These are phyloP conservation scores for Lepus townsendii DNA, from an alignment of 2,797 vertebrate genomes.

Conservation along the genomic window DNA sequence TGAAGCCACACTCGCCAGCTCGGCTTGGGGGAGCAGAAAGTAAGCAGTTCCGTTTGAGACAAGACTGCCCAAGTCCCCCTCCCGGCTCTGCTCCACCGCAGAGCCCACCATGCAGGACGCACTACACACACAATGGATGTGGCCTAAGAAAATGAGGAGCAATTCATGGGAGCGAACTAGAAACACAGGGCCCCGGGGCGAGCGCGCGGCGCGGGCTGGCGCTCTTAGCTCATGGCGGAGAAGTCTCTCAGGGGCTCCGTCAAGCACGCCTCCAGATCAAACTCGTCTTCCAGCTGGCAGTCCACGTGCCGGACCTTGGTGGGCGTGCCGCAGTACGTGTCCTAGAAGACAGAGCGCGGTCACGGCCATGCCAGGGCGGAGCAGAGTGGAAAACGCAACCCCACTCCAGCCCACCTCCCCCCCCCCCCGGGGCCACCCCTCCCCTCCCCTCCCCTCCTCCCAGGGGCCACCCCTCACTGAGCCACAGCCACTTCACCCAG, in stretches of 20 bases:
- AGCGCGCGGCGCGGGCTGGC: neutral
- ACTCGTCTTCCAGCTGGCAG: slow-evolving; percentile 83
- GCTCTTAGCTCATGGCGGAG: slow-evolving; percentile 83
- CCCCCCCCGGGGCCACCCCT: rapidly evolving
- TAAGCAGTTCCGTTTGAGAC: neutral
- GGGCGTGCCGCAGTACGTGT: slow-evolving; percentile 89
- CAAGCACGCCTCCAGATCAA: slow-evolving; percentile 89
- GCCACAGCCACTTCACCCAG: neutral
- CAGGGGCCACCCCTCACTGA: neutral
- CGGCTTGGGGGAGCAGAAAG: neutral
- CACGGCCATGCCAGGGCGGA: neutral
- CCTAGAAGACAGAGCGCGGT: slow-evolving; percentile 84
- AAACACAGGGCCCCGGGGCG: slow-evolving; percentile 33
- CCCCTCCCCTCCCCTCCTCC: no score
- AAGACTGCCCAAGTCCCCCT: slow-evolving; percentile 15
- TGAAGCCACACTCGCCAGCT: neutral
- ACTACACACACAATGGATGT: no score
- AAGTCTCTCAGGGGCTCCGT: slow-evolving; percentile 86
- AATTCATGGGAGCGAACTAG: neutral
- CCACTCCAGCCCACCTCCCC: neutral
- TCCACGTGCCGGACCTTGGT: slow-evolving; percentile 91
- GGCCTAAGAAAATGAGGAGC: no score
- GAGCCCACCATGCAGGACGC: slow-evolving; percentile 81
- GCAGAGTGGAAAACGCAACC: no score
- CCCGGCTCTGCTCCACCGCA: neutral